Evolutionary conservation across 2,888 invertebrate species (phyloP).

Genomic region (Mactromeris polynyma): DNA sequence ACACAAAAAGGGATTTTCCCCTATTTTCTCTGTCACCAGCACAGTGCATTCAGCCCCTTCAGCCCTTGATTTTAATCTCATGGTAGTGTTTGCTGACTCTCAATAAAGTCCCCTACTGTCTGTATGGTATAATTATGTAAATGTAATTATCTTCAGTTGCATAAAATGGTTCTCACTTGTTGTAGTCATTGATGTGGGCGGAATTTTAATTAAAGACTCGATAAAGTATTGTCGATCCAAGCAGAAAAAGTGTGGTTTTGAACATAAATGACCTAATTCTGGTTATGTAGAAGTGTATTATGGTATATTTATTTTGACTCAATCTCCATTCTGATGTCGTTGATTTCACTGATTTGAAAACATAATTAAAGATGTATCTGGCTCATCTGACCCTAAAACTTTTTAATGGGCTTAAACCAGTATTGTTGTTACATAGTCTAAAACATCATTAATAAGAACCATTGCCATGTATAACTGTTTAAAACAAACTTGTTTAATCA

Average conservation of each 20-base stretch:
- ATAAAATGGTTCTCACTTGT: not conserved
- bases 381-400: no score
- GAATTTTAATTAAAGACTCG: not conserved
- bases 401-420: no score
- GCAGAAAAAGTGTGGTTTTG: not conserved
- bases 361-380: no score
- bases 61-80: not conserved
- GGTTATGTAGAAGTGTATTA: no score
- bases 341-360: no score
- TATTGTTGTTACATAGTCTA: no score
- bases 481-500: no score
- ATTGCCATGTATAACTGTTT: no score
- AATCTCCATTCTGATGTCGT: no score
- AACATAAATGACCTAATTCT: no score
- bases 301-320: no score
- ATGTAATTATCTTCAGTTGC: not conserved
- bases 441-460: no score
- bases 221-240: not conserved
- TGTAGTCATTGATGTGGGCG: not conserved
- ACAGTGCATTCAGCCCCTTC: not conserved
- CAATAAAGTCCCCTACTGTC: not conserved
- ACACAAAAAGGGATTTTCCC: not conserved
- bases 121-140: constrained; percentile 7
- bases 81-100: not conserved
- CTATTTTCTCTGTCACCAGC: not conserved